Evolutionary conservation across 1,140 invertebrate genomes (phyloP), one percentile per base, ranked within the genome.

Genomic region (Zelostemma sp.): DNA sequence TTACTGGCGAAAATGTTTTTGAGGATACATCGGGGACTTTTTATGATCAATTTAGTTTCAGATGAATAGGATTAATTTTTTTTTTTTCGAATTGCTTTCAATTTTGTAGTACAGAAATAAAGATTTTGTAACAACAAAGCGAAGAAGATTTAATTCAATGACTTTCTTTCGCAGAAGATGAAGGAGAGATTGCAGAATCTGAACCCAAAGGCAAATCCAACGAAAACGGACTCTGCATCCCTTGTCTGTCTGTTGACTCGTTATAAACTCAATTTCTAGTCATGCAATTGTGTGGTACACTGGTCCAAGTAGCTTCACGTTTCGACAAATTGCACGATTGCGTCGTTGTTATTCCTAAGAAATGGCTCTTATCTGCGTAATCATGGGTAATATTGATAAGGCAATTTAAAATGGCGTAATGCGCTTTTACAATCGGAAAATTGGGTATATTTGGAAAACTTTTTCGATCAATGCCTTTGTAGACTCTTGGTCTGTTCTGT

Each of bases 231-330:
- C 40, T 15, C n/a, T 15, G 40, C 15, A 41, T 41, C 40, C 14
- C 40, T 41, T 15, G 40, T 41, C 40, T 15, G 40, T 41, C 40
- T 41, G 40, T 41, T 15, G 40, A 41, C 40, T 15, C 40, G 40
- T 41, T 41, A 15, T 15, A 41, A 41, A 41, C 14, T 15, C 40
- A 41, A 41, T 41, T 41, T 41, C 40, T 15, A 41, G 40, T 15
- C 15, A 41, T 41, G 15, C 40, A 41, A 41, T 41, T 41, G 8
- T 12, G 35, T 38, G 35, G 14, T 12, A 38, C 35, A 11, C 9
- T 15, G 1, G 40, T 15, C 40, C 40, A 41, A 41, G 12, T 41
- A 15, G 12, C 40, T 15, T 6, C 12, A 41, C 14, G 40, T 41
- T 41, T 15, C 40, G 14, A 41, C 14, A 15, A 41, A 41, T 15